These are phyloP conservation scores for Pungitius pungitius DNA, from an alignment of 2,113 vertebrate species.

Conservation along the genomic window DNA sequence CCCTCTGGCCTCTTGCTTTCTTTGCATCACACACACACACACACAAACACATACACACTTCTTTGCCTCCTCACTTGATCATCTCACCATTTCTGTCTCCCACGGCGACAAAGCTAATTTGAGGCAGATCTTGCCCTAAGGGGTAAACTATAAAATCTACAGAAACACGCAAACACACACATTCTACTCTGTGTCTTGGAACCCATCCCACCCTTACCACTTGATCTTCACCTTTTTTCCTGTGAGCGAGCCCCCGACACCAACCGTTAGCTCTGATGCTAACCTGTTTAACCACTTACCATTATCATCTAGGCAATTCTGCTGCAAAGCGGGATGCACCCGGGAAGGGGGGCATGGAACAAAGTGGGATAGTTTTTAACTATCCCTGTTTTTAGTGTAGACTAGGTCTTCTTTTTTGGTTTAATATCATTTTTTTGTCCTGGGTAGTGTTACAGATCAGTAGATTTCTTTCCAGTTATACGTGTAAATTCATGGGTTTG, in stretches of 20 bases:
- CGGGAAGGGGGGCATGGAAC: conserved; percentile 11
- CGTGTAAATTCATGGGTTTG: neutral
- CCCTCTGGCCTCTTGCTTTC: conserved; percentile 59
- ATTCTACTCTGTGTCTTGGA: conserved; percentile 26
- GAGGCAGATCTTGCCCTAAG: conserved; percentile 80
- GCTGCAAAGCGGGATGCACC: conserved; percentile 31
- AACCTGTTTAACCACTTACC: conserved; percentile 71
- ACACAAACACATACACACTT: conserved; percentile 26
- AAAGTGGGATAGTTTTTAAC: neutral
- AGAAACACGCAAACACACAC: conserved; percentile 23
- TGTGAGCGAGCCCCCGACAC: conserved; percentile 63
- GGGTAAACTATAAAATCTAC: conserved; percentile 68
- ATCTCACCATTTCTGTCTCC: conserved; percentile 72
- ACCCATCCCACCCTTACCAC: conserved; percentile 47
- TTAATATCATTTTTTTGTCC: too few relatives aligned
- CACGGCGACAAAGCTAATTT: conserved; percentile 80
- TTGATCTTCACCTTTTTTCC: conserved; percentile 71
- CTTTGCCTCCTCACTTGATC: conserved; percentile 60
- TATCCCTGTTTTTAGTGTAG: neutral
- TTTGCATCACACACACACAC: conserved; percentile 15
- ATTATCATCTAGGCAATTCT: conserved; percentile 66
- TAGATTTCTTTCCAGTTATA: neutral
- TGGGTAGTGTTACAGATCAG: neutral
- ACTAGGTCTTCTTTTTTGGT: neutral
- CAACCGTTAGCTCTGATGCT: conserved; percentile 61